Conservation (phyloP, 2,113 vertebrate species). For the Okapia johnstoni region DNA sequence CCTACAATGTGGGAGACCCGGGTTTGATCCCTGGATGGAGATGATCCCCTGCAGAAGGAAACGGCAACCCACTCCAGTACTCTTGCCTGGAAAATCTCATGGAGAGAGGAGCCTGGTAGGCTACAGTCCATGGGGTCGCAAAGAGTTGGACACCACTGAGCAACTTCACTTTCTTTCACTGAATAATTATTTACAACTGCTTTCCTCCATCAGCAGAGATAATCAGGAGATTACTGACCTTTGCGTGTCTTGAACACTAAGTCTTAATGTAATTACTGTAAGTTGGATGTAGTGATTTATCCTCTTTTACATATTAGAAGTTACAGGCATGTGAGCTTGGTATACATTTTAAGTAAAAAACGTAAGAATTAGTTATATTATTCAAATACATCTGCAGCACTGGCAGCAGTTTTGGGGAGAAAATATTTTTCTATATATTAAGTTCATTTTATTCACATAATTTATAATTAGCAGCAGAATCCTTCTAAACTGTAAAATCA, state of each 20-base stretch:
- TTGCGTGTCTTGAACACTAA: neutral
- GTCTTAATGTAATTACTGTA: neutral
- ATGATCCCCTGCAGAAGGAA: too few relatives aligned
- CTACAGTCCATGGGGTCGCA: too few relatives aligned
- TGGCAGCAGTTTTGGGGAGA: neutral
- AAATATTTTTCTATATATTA: neutral
- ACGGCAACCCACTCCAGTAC: too few relatives aligned
- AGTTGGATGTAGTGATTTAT: neutral
- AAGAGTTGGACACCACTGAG: too few relatives aligned
- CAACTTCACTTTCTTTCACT: neutral
- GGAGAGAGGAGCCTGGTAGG: too few relatives aligned
- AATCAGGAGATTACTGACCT: neutral
- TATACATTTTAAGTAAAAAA: constrained; percentile 20
- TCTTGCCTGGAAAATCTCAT: too few relatives aligned
- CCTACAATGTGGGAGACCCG: too few relatives aligned
- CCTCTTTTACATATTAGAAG: neutral
- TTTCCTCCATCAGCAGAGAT: neutral
- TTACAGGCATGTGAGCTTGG: neutral
- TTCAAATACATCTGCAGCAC: neutral
- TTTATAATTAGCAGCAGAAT: constrained; percentile 10
- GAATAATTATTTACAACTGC: neutral
- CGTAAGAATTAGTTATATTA: constrained; percentile 2
- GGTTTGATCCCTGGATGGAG: too few relatives aligned
- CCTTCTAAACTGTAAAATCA: neutral
- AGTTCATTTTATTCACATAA: neutral